Percentiles rank a stretch among this genome's conserved stretches.
These are phyloP conservation scores for Hypotaenidia okinawae DNA, from an alignment of 2,797 vertebrate species.

Conservation along the genomic window DNA sequence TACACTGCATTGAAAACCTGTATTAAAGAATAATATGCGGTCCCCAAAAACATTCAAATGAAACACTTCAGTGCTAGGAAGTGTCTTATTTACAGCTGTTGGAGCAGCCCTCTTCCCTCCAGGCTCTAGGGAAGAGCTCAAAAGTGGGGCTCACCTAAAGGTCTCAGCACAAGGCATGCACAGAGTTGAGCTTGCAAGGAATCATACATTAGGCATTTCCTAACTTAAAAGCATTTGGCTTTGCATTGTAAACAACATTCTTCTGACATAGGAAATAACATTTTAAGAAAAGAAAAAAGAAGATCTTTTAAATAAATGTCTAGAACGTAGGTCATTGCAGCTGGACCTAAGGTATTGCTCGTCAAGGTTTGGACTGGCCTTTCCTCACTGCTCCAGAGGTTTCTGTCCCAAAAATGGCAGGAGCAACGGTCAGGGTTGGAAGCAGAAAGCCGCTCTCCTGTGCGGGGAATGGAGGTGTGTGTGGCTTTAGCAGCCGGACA, in stretches of 20 bases:
- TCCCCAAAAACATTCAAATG: constrained; percentile 26
- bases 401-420: background rate
- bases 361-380: background rate
- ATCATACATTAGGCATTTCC: constrained; percentile 66
- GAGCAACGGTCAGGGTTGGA: background rate
- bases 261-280: constrained; percentile 48
- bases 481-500: background rate
- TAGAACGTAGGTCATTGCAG: background rate
- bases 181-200: background rate
- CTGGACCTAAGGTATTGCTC: background rate
- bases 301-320: constrained; percentile 19
- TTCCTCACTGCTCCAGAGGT: background rate
- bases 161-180: background rate
- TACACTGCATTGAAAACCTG: constrained; percentile 30
- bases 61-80: constrained; percentile 40
- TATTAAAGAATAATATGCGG: constrained; percentile 57
- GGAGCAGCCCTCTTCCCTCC: background rate
- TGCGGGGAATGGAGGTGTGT: background rate
- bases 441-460: background rate
- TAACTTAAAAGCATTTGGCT: constrained; percentile 67
- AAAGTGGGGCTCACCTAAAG: background rate
- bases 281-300: background rate
- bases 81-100: constrained; percentile 46
- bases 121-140: background rate
- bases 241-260: constrained; percentile 60